Evolutionary conservation across 2,888 invertebrate species (phyloP).

Genomic region (Merodon equestris): DNA sequence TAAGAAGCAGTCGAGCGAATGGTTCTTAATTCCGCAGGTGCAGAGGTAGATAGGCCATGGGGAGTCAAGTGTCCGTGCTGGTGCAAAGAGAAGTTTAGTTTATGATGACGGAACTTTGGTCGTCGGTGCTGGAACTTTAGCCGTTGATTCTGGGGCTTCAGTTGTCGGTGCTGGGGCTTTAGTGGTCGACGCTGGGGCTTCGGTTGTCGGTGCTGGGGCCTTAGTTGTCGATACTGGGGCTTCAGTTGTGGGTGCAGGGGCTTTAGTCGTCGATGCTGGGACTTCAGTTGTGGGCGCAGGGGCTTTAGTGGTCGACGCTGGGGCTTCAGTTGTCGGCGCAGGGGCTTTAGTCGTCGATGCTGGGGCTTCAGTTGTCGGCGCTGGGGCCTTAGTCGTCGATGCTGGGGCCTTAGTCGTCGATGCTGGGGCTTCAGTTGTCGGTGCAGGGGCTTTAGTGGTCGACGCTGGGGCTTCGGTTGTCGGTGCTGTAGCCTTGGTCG

Average conservation of each 20-base stretch:
- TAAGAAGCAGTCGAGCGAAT: too few species aligned
- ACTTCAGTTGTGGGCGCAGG: constrained; percentile 44
- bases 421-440: constrained; percentile 9
- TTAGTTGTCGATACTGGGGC: not conserved
- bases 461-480: constrained; percentile 15
- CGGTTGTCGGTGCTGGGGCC: not conserved
- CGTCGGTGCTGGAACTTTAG: too few species aligned
- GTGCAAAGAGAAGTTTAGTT: too few species aligned
- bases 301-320: not conserved
- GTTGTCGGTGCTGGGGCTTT: too few species aligned
- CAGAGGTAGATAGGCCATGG: too few species aligned
- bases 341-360: not conserved
- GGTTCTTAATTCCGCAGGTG: too few species aligned
- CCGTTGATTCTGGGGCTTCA: too few species aligned
- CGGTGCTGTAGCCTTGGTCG: not conserved
- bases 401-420: constrained; percentile 21
- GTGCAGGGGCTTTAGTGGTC: not conserved
- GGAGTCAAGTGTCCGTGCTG: too few species aligned
- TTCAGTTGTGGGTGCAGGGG: not conserved
- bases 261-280: not conserved
- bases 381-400: not conserved
- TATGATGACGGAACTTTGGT: too few species aligned
- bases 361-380: constrained; percentile 8
- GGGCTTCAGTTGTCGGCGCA: not conserved
- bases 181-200: not conserved